Base-by-base conservation (phyloP, 23 tunicate species). In the Styela plicata region DNA sequence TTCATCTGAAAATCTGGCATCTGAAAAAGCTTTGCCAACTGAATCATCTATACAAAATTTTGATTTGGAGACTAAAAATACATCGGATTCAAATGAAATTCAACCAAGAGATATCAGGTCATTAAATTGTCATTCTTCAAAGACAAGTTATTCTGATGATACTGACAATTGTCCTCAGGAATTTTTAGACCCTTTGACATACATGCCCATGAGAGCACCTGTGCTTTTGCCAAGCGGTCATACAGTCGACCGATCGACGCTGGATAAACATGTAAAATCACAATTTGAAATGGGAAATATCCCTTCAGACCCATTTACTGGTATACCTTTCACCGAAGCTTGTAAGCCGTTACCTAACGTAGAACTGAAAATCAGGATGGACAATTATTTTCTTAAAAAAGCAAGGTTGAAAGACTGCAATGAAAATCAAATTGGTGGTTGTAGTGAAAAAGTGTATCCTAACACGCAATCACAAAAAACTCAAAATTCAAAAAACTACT, bases 291-390 rank as follows among this genome's bases (percentile, higher is more conserved):
- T 76, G 88, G 97, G 97, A 0, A 64, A 83, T 16, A 67, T 73
- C 27, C 89, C 97, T 0, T 63, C 84, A 0, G 97, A 92, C 84
- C 97, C 97, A 16, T 92, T 92, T 63, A 92, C 97, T 35, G 97
- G 97, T 7, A 84, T 92, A 29, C 44, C 64, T 25, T 92, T 92
- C 37, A 64, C 75, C 16, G 97, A 92, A 33, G 34, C 70, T 1
- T 75, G 69, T 64, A 74, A 83, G 63, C 97, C 97, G 13, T 31
- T 84, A 28, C 83, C 89, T 0, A 78, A 92, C 74, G 83, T 80
- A 13, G 52, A 57, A 33, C 74, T 92, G 3, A 92, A 92, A 76
- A 26, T 79, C 16, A 75, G 73, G 53, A 33, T 92, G 23, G 97
- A 92, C 67, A 22, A 52, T 74, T 82, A 79, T 74, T 36, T 25